Percentiles rank a stretch among this genome's conserved stretches.
phyloP scores from a whole-genome alignment of 1,140 invertebrate genomes.

The Drosophila guanche region DNA sequence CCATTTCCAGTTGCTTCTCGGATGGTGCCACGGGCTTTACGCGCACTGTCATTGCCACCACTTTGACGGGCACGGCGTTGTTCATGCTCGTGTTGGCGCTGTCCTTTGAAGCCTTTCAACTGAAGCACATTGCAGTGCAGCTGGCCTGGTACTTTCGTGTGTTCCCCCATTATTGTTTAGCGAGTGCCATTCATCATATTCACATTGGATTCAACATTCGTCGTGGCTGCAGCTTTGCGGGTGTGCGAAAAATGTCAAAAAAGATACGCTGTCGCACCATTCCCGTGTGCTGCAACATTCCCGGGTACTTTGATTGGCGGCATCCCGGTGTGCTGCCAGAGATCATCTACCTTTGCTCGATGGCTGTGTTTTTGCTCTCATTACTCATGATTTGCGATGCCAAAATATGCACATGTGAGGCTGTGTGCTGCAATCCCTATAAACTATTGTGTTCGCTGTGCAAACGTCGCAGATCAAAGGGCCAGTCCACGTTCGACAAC shows the following conservation, averaged over 20 bases:
- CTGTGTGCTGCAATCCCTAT: no score
- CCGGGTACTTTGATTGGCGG: conserved; percentile 50
- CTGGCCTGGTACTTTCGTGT: conserved; percentile 87
- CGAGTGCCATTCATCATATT: conserved; percentile 48
- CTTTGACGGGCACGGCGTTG: conserved; percentile 2
- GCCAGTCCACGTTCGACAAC: conserved; percentile 11
- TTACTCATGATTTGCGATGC: conserved; percentile 33
- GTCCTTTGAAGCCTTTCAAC: conserved; percentile 85
- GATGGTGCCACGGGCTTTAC: conserved; percentile 89
- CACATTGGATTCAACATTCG: conserved; percentile 24
- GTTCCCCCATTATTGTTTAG: conserved; percentile 89
- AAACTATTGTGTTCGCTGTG: background rate
- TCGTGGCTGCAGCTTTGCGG: background rate
- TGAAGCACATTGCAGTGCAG: conserved; percentile 84
- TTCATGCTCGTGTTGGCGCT: conserved; percentile 86
- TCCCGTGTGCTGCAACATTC: conserved; percentile 60
- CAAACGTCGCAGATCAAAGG: background rate
- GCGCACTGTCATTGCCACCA: conserved; percentile 87
- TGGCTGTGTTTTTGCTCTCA: conserved; percentile 22
- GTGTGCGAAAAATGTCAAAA: background rate
- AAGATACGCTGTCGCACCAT: background rate
- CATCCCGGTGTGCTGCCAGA: conserved; percentile 57
- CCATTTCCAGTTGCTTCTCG: conserved; percentile 85
- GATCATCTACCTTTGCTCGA: conserved; percentile 22
- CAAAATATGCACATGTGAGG: conserved; percentile 6